Conservation (phyloP, 2,888 invertebrate species). For the Ornithoptera alexandrae region DNA sequence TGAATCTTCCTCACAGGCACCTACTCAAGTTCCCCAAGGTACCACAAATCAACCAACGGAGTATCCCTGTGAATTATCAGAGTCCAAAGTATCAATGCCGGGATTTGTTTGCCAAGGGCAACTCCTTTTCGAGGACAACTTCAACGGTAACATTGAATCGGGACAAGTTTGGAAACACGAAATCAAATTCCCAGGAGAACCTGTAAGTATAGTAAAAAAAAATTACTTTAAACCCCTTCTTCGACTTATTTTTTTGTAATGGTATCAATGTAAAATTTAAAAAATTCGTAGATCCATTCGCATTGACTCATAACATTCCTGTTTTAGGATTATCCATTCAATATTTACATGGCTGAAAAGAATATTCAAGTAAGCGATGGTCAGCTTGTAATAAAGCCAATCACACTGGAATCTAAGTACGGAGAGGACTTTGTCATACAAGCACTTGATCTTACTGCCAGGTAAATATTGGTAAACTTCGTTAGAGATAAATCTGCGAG, state of each 20-base stretch:
- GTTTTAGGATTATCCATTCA: conserved; percentile 83
- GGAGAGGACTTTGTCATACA: conserved; percentile 73
- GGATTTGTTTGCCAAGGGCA: conserved; percentile 77
- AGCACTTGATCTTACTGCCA: conserved; percentile 59
- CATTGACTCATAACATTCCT: background rate
- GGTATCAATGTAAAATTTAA: too few species aligned
- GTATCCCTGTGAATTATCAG: conserved; percentile 59
- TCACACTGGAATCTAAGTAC: conserved; percentile 74
- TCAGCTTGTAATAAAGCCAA: conserved; percentile 81
- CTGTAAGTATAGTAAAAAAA: conserved; percentile 66
- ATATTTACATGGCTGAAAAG: conserved; percentile 80
- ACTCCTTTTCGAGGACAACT: conserved; percentile 83
- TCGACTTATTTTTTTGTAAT: too few species aligned
- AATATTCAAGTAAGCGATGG: conserved; percentile 78
- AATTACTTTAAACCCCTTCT: too few species aligned
- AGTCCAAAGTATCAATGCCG: conserved; percentile 54
- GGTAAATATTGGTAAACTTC: conserved; percentile 42
- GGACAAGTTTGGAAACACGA: conserved; percentile 79
- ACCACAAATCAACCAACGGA: conserved; percentile 24
- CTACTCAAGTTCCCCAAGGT: conserved; percentile 23
- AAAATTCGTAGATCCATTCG: too few species aligned
- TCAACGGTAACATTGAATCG: conserved; percentile 64
- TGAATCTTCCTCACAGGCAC: conserved; percentile 6
- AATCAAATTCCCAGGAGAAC: conserved; percentile 80
- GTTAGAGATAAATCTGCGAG: too few species aligned